Conservation (phyloP, 2,888 invertebrate genomes). For the Teinopalpus imperialis region DNA sequence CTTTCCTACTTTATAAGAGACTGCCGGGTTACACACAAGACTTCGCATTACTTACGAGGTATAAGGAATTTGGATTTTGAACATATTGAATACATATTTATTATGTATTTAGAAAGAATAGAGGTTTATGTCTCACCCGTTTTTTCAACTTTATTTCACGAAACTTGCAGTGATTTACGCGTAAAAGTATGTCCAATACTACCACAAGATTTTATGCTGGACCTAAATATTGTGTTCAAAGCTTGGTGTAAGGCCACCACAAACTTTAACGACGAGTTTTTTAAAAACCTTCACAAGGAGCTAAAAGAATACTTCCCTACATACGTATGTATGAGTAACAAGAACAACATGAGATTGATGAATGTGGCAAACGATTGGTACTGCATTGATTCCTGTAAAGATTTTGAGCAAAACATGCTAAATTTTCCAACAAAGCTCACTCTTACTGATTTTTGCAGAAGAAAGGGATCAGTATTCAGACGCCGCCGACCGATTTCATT, state of each 20-base stretch:
- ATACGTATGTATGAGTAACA: constrained; percentile 43
- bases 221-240: constrained; percentile 47
- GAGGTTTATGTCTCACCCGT: constrained; percentile 43
- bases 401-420: constrained; percentile 36
- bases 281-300: constrained; percentile 33
- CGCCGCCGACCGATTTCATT: constrained; percentile 37
- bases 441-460: constrained; percentile 44
- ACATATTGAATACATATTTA: constrained; percentile 45
- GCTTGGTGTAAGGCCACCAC: constrained; percentile 44
- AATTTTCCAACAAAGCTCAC: constrained; percentile 42
- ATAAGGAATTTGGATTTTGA: constrained; percentile 40
- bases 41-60: constrained; percentile 37
- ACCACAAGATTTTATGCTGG: constrained; percentile 41
- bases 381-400: constrained; percentile 44
- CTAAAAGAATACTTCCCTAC: constrained; percentile 46
- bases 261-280: constrained; percentile 40
- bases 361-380: constrained; percentile 42
- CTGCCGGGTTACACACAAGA: constrained; percentile 41
- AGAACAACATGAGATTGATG: constrained; percentile 36
- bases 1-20: constrained; percentile 30
- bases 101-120: constrained; percentile 46
- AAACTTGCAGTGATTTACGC: constrained; percentile 38
- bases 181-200: constrained; percentile 35
- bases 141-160: constrained; percentile 36
- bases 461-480: constrained; percentile 35